phyloP scores from a whole-genome alignment of 1,140 invertebrate genomes.

The Frieseomelitta varia region DNA sequence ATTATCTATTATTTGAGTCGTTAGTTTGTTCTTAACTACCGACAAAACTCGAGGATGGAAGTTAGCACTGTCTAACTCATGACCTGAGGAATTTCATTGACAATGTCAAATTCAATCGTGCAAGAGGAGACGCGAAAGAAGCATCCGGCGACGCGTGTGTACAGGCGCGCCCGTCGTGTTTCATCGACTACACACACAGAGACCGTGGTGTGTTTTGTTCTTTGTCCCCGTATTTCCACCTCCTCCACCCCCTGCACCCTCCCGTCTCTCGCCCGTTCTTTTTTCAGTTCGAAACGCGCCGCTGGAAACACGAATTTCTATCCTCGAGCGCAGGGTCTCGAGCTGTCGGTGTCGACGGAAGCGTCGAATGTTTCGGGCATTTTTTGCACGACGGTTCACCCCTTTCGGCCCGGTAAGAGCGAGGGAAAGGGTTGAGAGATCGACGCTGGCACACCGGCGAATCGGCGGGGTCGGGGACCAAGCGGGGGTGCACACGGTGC shows the following conservation, averaged over 20 bases:
- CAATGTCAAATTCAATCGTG: no score
- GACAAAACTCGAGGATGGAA: no score
- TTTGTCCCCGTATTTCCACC: not conserved
- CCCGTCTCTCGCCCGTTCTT: no score
- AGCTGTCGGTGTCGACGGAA: conserved; percentile 28
- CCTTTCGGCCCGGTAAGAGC: conserved; percentile 16
- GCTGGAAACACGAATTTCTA: conserved; percentile 34
- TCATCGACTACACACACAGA: not conserved
- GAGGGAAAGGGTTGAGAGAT: conserved; percentile 27
- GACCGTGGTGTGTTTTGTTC: not conserved
- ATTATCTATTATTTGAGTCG: no score
- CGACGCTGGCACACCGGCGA: conserved; percentile 53
- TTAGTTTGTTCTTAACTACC: no score
- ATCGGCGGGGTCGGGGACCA: conserved; percentile 49
- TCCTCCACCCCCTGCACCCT: no score
- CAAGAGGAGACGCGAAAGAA: not conserved
- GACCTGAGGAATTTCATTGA: no score
- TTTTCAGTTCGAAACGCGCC: not conserved
- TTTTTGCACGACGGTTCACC: conserved; percentile 54
- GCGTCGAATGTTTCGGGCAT: conserved; percentile 56
- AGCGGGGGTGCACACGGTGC: conserved; percentile 69
- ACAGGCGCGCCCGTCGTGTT: not conserved
- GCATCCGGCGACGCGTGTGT: not conserved
- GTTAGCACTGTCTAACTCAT: no score
- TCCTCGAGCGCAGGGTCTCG: not conserved